These are phyloP conservation scores for Heliconius hewitsoni DNA, from an alignment of 1,140 invertebrate genomes.

Conservation along the genomic window DNA sequence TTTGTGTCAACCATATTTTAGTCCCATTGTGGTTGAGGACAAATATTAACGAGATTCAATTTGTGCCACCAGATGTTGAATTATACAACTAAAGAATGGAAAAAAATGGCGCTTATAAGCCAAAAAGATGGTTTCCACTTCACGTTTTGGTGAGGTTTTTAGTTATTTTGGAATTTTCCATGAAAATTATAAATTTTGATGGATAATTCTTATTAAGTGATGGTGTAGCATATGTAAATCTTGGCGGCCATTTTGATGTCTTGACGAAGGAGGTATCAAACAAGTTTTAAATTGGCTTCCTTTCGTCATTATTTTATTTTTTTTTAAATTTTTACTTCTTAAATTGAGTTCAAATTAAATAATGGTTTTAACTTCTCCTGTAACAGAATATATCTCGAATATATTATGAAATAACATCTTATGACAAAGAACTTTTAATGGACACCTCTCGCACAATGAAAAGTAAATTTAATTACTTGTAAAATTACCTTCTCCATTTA, in stretches of 20 bases:
- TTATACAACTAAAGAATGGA: not conserved
- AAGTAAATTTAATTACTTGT: not conserved
- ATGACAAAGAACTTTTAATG: not conserved
- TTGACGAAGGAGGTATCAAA: not conserved
- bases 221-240: not conserved
- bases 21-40: conserved; percentile 1
- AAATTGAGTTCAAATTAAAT: not conserved
- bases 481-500: not conserved
- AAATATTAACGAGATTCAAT: not conserved
- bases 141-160: not conserved
- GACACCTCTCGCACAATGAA: not conserved
- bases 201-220: not conserved
- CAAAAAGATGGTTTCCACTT: not conserved
- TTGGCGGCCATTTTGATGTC: not conserved
- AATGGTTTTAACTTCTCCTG: not conserved
- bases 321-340: not conserved
- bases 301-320: not conserved
- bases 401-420: not conserved
- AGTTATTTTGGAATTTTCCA: not conserved
- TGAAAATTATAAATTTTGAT: not conserved
- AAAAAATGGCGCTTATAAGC: not conserved
- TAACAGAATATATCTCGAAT: not conserved
- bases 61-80: not conserved
- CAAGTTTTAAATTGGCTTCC: not conserved
- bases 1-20: conserved; percentile 9